Conservation (phyloP, 2,797 vertebrate species). For the Ptychadena robeensis region DNA sequence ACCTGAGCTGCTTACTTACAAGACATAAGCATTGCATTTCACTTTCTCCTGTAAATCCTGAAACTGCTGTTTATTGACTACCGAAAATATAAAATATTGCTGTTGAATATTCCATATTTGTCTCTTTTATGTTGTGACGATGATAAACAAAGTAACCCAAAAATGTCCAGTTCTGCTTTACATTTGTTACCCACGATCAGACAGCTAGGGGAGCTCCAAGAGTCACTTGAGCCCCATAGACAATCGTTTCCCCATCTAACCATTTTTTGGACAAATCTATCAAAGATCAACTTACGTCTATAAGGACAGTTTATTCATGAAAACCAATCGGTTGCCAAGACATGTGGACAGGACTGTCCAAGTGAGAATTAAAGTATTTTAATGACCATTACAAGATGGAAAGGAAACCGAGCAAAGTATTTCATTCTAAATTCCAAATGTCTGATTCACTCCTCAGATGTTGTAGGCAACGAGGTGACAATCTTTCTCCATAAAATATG, state of each 20-base stretch:
- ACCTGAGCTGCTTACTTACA: too few relatives aligned
- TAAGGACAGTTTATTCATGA: not conserved
- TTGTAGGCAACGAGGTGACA: not conserved
- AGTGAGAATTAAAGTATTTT: not conserved
- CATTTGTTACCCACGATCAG: too few relatives aligned
- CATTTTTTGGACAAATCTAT: not conserved
- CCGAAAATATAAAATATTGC: too few relatives aligned
- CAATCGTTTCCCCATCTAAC: not conserved
- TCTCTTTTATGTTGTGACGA: not conserved
- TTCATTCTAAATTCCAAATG: not conserved
- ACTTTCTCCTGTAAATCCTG: too few relatives aligned
- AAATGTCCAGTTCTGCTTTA: not conserved
- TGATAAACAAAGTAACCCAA: too few relatives aligned
- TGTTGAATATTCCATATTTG: not conserved
- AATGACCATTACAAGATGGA: slow-evolving; percentile 2
- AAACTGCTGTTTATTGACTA: too few relatives aligned
- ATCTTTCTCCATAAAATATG: not conserved
- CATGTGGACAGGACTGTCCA: not conserved
- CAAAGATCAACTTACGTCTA: not conserved
- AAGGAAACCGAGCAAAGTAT: not conserved
- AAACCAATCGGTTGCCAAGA: not conserved
- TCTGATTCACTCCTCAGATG: not conserved
- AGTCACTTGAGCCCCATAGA: not conserved
- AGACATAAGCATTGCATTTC: too few relatives aligned
- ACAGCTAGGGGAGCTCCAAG: too few relatives aligned